Percentiles rank a stretch among this genome's conserved stretches.
phyloP scores from a whole-genome alignment of 2,797 vertebrate species.

The Lepus townsendii region DNA sequence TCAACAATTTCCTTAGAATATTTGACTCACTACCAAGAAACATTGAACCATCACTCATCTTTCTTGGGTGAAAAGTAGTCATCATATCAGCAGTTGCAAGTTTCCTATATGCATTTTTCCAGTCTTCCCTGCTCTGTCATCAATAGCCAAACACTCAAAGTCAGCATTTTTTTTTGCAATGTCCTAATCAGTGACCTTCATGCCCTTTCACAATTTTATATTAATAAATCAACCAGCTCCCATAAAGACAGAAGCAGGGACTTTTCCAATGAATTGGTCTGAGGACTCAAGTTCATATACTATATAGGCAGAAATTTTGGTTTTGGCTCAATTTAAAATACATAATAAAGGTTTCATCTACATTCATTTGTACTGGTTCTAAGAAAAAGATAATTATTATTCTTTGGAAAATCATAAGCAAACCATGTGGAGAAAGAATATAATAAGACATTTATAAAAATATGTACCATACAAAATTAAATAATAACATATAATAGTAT shows the following conservation, averaged over 20 bases:
- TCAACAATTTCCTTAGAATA: background rate
- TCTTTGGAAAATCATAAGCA: constrained; percentile 16
- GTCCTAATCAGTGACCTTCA: constrained; percentile 14
- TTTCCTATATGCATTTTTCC: constrained; percentile 52
- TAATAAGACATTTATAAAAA: constrained; percentile 43
- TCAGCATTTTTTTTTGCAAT: constrained; percentile 61
- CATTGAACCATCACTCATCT: constrained; percentile 9
- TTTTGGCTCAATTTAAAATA: constrained; percentile 6
- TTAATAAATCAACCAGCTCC: constrained; percentile 65
- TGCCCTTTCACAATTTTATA: constrained; percentile 29
- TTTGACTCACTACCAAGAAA: background rate
- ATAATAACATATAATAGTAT: background rate
- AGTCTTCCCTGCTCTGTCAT: constrained; percentile 49
- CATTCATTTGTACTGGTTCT: background rate
- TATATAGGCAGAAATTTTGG: background rate
- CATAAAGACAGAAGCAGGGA: constrained; percentile 65
- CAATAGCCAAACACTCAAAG: constrained; percentile 64
- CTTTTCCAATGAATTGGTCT: constrained; percentile 60
- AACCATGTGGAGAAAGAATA: background rate
- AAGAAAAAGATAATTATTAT: constrained; percentile 23
- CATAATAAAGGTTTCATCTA: constrained; percentile 15
- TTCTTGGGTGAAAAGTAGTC: constrained; percentile 11
- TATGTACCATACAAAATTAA: constrained; percentile 22
- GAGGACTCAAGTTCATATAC: background rate
- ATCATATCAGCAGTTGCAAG: constrained; percentile 40